phyloP scores from a whole-genome alignment of 2,113 vertebrate genomes.

The Psittacus erithacus region DNA sequence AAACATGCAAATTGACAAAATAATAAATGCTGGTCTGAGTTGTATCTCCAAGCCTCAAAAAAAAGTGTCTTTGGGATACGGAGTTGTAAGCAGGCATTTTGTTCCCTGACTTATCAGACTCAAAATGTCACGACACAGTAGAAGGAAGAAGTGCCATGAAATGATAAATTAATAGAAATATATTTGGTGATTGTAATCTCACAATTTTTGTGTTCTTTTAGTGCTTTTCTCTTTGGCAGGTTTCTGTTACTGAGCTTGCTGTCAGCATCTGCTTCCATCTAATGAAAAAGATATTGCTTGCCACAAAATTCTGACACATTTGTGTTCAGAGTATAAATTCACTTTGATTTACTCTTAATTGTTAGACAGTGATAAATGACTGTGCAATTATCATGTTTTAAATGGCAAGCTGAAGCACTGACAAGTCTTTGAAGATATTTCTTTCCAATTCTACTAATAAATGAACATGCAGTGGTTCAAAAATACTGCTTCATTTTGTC shows the following conservation, averaged over 20 bases:
- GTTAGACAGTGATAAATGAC: slow-evolving; percentile 41
- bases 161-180: slow-evolving; percentile 4
- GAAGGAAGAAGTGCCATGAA: neutral
- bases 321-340: slow-evolving; percentile 12
- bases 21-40: neutral
- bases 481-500: slow-evolving; percentile 25
- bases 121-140: neutral
- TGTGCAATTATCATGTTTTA: slow-evolving; percentile 25
- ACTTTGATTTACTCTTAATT: slow-evolving; percentile 37
- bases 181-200: neutral
- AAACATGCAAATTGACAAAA: neutral
- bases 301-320: slow-evolving; percentile 7
- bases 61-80: neutral
- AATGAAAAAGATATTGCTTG: slow-evolving; percentile 29
- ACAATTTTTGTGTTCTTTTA: neutral
- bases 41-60: neutral
- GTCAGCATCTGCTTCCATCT: neutral
- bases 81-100: neutral
- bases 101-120: neutral
- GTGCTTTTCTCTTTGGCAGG: neutral
- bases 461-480: neutral
- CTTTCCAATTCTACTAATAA: neutral
- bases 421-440: slow-evolving; percentile 34
- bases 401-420: slow-evolving; percentile 10
- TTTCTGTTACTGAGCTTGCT: neutral